These are phyloP conservation scores for Sabatieria punctata DNA, from an alignment of 2,888 invertebrate species.

Conservation along the genomic window DNA sequence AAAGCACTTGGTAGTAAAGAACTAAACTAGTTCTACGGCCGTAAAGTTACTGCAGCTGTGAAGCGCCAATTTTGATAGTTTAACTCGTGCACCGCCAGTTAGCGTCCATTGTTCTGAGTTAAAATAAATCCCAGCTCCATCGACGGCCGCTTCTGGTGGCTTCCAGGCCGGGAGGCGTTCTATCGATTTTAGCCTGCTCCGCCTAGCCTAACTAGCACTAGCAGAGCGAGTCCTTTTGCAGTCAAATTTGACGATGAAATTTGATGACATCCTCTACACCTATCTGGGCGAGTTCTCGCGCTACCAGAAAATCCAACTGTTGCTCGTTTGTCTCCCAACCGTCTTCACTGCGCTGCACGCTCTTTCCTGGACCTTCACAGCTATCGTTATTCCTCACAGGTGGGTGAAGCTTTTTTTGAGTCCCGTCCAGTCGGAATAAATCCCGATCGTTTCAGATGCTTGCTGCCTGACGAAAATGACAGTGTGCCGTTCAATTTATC, in stretches of 20 bases:
- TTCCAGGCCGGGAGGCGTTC: no score
- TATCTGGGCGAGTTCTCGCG: slow-evolving; percentile 29
- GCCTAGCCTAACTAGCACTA: no score
- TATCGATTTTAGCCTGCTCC: no score
- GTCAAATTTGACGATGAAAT: slow-evolving; percentile 20
- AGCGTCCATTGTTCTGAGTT: no score
- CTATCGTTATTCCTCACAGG: slow-evolving; percentile 21
- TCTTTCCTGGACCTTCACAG: slow-evolving; percentile 30
- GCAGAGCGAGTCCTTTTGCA: no score
- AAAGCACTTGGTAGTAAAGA: no score
- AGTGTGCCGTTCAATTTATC: not conserved
- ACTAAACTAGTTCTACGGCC: no score
- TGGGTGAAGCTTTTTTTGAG: slow-evolving; percentile 5
- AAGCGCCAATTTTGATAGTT: no score
- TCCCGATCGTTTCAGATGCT: slow-evolving; percentile 15
- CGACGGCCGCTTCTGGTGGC: no score
- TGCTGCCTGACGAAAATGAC: slow-evolving; percentile 13
- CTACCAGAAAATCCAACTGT: slow-evolving; percentile 21
- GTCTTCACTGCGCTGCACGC: slow-evolving; percentile 29
- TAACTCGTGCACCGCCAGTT: no score
- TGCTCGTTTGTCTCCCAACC: slow-evolving; percentile 27
- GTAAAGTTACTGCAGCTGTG: no score
- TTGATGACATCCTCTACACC: slow-evolving; percentile 26
- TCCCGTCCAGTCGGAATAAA: not conserved
- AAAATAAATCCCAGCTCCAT: no score